Base-by-base conservation (phyloP, 2,113 vertebrate species). In the Zapornia atra region DNA sequence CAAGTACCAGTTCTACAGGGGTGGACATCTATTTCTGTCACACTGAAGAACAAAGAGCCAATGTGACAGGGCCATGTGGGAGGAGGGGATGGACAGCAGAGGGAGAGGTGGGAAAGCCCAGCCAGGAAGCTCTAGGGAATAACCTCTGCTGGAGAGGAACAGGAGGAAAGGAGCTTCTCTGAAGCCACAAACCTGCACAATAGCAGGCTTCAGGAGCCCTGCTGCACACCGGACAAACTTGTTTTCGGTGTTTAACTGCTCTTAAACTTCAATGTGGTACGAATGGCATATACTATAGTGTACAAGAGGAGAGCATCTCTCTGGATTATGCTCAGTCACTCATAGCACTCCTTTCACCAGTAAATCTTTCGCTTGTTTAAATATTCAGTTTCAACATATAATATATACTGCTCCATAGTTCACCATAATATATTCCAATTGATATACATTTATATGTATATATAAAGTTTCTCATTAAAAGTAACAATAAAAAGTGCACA, bases 401-500 rank as follows among this genome's bases (percentile, higher is more conserved):
- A 97, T 95, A 93, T 84, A 96, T 97, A 97, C 97, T 96, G 96
- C 97, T 97, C 98, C 97, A 90, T 71, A 96, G 98, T 97, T 97
- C 97, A 98, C 98, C 97, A 97, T 97, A 98, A 97, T 97, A 97
- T 96, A 98, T 82, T 91, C 96, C 97, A 97, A 96, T 82, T 90
- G 96, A 82, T 97, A 96, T 92, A 96, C 94, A 97, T 94, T 95
- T 97, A 91, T 92, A 95, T 92, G 92, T 96, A 91, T 91, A 92
- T 94, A 97, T 94, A 97, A 97, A 98, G 97, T 97, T 95, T 97
- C 40, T 88, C 96, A 96, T 94, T 95, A 97, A 98, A 98, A 98
- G 97, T 97, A 98, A 98, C 96, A 97, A 94, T 96, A 97, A 97
- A 98, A 99, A 98, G 98, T 98, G 98, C 98, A 98, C 97, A 98